phyloP scores from a whole-genome alignment of 1,140 invertebrate species.

The Drosophila neocordata region DNA sequence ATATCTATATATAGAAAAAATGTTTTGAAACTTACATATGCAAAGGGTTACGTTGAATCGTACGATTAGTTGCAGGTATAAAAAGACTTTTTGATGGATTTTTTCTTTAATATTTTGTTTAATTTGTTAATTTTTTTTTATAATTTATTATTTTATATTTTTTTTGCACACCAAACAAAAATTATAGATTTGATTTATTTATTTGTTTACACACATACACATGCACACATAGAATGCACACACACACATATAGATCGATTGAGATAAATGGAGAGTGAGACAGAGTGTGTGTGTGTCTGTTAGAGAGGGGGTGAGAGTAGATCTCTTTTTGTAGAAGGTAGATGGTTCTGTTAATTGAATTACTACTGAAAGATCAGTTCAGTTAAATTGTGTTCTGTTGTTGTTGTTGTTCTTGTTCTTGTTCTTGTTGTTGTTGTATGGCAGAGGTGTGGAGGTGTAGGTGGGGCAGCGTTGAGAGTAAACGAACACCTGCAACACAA shows the following conservation, averaged over 20 bases:
- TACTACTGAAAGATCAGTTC: constrained; percentile 35
- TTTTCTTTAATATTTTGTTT: background rate
- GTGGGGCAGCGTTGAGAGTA: constrained; percentile 18
- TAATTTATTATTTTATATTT: background rate
- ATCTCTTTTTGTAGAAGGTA: constrained; percentile 40
- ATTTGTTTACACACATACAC: constrained; percentile 10
- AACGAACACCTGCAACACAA: constrained; percentile 58
- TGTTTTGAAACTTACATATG: background rate
- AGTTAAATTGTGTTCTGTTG: constrained; percentile 50
- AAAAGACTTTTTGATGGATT: background rate
- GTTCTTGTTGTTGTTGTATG: constrained; percentile 53
- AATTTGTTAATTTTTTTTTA: background rate
- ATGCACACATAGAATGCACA: background rate
- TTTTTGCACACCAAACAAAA: background rate
- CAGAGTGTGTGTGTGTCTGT: constrained; percentile 19
- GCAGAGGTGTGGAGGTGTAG: constrained; percentile 13
- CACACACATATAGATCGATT: background rate
- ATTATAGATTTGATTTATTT: constrained; percentile 9
- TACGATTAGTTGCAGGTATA: background rate
- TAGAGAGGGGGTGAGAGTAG: background rate
- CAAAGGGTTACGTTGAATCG: background rate
- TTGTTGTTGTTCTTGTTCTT: constrained; percentile 34
- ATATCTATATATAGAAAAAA: too few relatives aligned
- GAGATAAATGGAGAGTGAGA: constrained; percentile 9
- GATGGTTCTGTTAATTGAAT: constrained; percentile 17